These are phyloP conservation scores for Hedya salicella DNA, from an alignment of 2,888 invertebrate genomes.

Conservation along the genomic window DNA sequence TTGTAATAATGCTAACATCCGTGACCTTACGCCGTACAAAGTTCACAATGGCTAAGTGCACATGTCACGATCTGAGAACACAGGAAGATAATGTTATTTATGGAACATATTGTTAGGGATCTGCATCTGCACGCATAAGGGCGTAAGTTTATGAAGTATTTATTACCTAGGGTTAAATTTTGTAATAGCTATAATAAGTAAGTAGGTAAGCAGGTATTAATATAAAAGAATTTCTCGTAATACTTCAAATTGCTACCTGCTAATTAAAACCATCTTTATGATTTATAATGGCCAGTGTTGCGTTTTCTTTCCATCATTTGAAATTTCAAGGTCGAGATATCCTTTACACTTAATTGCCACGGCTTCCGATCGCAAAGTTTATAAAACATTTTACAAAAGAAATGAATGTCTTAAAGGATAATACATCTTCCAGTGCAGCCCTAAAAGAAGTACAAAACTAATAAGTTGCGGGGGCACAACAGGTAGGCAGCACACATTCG, in stretches of 20 bases:
- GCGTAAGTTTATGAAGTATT: too few relatives aligned
- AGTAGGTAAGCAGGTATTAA: too few relatives aligned
- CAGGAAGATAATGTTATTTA: slow-evolving; percentile 47
- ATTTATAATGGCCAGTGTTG: neutral
- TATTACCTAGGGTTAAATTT: too few relatives aligned
- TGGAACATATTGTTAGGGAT: neutral
- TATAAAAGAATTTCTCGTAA: too few relatives aligned
- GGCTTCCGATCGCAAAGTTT: slow-evolving; percentile 53
- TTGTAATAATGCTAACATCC: slow-evolving; percentile 80
- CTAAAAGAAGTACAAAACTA: slow-evolving; percentile 74
- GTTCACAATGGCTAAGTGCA: slow-evolving; percentile 72
- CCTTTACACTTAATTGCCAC: slow-evolving; percentile 51
- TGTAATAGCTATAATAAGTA: too few relatives aligned
- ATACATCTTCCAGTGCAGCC: slow-evolving; percentile 68
- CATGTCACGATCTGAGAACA: slow-evolving; percentile 62
- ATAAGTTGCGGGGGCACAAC: slow-evolving; percentile 77
- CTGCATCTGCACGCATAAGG: too few relatives aligned
- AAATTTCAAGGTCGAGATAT: slow-evolving; percentile 45
- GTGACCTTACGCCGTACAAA: slow-evolving; percentile 81
- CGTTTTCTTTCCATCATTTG: slow-evolving; percentile 1
- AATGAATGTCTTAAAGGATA: slow-evolving; percentile 63
- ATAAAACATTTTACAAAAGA: slow-evolving; percentile 58
- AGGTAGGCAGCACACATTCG: slow-evolving; percentile 75
- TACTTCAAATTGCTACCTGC: neutral
- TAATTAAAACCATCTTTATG: neutral